Percentiles rank a stretch among this genome's conserved stretches.
phyloP scores from a whole-genome alignment of 2,797 vertebrate species.

The Platalea minor region DNA sequence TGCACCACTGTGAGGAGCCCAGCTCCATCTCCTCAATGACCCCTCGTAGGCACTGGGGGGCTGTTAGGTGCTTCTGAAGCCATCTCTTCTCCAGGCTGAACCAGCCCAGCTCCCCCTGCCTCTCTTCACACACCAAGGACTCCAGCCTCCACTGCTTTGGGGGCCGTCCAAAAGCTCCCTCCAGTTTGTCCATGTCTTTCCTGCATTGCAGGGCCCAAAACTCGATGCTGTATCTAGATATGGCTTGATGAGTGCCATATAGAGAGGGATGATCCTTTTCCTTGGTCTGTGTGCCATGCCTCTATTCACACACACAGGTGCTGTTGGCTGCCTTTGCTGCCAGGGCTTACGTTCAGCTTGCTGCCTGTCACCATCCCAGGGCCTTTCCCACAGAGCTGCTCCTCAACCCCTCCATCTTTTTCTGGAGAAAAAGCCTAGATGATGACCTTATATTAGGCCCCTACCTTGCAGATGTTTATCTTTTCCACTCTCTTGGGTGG shows the following conservation, averaged over 20 bases:
- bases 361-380: neutral
- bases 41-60: fast-evolving
- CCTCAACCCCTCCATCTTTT: neutral
- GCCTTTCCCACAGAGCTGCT: neutral
- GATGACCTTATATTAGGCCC: neutral
- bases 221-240: fast-evolving
- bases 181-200: neutral
- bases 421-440: neutral
- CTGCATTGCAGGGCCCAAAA: neutral
- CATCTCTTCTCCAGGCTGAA: neutral
- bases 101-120: neutral
- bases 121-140: fast-evolving
- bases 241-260: neutral
- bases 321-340: neutral
- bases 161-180: neutral
- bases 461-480: neutral
- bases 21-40: neutral
- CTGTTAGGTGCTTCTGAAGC: neutral
- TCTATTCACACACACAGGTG: neutral
- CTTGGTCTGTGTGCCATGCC: neutral
- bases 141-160: neutral
- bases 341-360: neutral
- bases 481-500: neutral
- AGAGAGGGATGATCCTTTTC: neutral
- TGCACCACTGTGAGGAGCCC: neutral